Evolutionary conservation across 2,888 invertebrate species (phyloP).

Genomic region (Yponomeuta evonymella): DNA sequence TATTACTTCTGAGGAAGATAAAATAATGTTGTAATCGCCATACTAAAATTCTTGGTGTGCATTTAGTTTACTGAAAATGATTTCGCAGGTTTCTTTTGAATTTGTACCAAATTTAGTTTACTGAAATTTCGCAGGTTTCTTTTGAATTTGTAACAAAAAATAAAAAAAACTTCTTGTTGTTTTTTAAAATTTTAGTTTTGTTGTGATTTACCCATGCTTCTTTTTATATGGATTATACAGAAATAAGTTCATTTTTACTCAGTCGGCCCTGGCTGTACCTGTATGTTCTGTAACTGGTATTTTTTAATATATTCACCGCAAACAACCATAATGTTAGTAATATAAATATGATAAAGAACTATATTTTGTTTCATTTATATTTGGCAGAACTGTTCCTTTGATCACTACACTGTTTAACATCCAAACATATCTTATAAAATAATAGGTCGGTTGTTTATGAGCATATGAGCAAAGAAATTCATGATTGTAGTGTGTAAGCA

Average conservation of each 20-base stretch:
- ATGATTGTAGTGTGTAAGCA: background rate
- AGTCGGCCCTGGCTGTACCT: constrained; percentile 25
- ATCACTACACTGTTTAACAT: too few species aligned
- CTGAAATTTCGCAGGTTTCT: background rate
- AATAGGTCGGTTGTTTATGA: background rate
- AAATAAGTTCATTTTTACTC: constrained; percentile 49
- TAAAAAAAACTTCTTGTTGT: background rate
- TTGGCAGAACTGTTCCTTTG: too few species aligned
- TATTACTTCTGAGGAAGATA: constrained; percentile 6
- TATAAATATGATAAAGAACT: constrained; percentile 8
- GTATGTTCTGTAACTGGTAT: constrained; percentile 18
- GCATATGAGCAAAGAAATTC: background rate
- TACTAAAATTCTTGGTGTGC: background rate
- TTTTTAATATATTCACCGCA: constrained; percentile 9
- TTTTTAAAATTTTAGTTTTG: constrained; percentile 6
- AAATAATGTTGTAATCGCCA: background rate
- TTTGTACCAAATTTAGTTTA: background rate
- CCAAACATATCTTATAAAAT: too few species aligned
- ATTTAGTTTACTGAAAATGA: background rate
- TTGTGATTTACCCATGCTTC: background rate
- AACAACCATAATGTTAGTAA: constrained; percentile 11
- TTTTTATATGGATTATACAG: constrained; percentile 27
- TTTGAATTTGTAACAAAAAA: background rate
- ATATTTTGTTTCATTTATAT: background rate
- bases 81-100: background rate